A percentile compares a stretch with the other conserved stretches of the same genome.
Conservation (phyloP, 2,888 invertebrate species). For the Cephonodes hylas region DNA sequence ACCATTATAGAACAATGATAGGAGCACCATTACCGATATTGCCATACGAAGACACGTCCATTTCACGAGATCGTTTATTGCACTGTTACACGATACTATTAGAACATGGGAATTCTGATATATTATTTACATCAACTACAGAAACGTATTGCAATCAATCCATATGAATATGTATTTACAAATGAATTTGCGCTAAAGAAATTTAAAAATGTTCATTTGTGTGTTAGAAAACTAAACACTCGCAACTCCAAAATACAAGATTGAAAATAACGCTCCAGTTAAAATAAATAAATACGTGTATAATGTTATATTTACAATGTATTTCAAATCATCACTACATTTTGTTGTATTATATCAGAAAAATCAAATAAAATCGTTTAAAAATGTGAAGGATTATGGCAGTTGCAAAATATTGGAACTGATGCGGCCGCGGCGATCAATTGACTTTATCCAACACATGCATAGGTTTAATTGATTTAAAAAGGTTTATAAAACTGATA, state of each 20-base stretch:
- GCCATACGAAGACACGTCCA: constrained; percentile 34
- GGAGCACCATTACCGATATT: constrained; percentile 43
- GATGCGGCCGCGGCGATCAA: neutral
- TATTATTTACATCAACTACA: constrained; percentile 51
- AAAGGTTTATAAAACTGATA: constrained; percentile 22
- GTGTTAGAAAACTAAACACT: neutral
- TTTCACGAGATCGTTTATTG: constrained; percentile 56
- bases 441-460: constrained; percentile 12
- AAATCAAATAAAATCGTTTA: neutral
- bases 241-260: constrained; percentile 7
- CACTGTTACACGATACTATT: constrained; percentile 35
- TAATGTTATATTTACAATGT: constrained; percentile 46
- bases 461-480: constrained; percentile 2
- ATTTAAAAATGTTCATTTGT: constrained; percentile 3
- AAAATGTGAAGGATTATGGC: neutral
- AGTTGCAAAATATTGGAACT: neutral
- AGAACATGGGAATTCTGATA: constrained; percentile 30
- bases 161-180: constrained; percentile 22
- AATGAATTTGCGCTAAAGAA: neutral
- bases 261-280: constrained; percentile 12
- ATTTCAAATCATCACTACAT: constrained; percentile 21
- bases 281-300: constrained; percentile 28
- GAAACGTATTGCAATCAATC: constrained; percentile 11
- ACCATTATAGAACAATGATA: constrained; percentile 19
- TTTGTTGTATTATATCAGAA: neutral